phyloP scores from a whole-genome alignment of 2,113 vertebrate genomes.

The Rhabdornis inornatus region DNA sequence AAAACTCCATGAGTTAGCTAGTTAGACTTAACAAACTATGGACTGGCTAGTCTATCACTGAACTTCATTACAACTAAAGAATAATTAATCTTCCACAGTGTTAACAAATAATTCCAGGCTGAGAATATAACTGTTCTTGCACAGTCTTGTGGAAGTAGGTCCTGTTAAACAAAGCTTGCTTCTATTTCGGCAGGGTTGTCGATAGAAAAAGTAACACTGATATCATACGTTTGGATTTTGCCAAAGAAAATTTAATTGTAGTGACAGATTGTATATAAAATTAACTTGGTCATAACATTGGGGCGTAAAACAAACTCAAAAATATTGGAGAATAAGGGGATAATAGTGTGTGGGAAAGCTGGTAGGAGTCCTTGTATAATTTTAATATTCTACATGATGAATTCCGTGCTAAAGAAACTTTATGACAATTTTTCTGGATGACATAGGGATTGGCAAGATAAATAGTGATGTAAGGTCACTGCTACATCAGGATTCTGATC shows the following conservation, averaged over 20 bases:
- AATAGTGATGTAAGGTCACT: background rate
- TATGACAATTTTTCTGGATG: background rate
- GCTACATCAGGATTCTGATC: background rate
- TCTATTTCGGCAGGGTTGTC: background rate
- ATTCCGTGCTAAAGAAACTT: background rate
- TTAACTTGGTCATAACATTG: background rate
- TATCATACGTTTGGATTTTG: background rate
- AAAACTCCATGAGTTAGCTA: background rate
- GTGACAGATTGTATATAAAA: background rate
- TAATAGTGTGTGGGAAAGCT: background rate
- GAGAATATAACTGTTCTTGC: background rate
- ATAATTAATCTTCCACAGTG: background rate
- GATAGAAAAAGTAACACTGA: background rate
- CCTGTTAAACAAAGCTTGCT: background rate
- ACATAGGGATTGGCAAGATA: background rate
- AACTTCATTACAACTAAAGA: background rate
- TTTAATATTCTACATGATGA: background rate
- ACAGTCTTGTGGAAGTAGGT: background rate
- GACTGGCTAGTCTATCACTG: background rate
- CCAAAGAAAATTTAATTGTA: background rate
- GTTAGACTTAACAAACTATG: background rate
- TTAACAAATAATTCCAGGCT: background rate
- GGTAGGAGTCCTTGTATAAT: background rate
- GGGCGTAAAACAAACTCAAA: background rate
- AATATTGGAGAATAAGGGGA: background rate